Evolutionary conservation across 1,140 invertebrate species (phyloP), one percentile per base, ranked within the genome.

Genomic region (Cylas formicarius): DNA sequence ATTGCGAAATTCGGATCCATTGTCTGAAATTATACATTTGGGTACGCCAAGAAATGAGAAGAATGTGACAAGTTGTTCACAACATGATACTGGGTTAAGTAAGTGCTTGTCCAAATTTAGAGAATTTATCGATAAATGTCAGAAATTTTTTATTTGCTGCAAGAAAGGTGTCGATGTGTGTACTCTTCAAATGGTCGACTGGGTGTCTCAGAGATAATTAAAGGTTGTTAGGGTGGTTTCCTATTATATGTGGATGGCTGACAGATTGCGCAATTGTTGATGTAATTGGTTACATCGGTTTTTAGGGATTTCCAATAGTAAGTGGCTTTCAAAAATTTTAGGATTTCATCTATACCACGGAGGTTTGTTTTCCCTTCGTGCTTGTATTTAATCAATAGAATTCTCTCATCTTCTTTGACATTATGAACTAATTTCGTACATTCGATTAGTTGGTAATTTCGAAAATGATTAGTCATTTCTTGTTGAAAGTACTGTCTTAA

Each of bases 1-100:
- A 33, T 59, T 57, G 26, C 50, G 43, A 44, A 60, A 60, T 48
- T 58, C 54, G 2, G 20, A 29, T 6, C 50, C 55, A 14, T 53
- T 52, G 31, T 60, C 56, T 2, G 42, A 24, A n/a, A 37, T 41
- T 27, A 52, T 52, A 41, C 46, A 22, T 45, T 50, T 29, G 7
- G 53, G 53, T 27, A 56, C 23, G 9, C 47, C 50, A 19, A 40
- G 43, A 42, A 38, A 41, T 28, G 33, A 32, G 33, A 56, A 55
- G 27, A 24, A 55, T 50, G 23, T 42, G 17, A 53, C 37, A 35
- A 55, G 28, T n/a, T 34, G 28, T 24, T 53, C 44, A 26, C n/a
- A n/a, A n/a, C n/a, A n/a, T n/a, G n/a, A 19, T 3, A n/a, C n/a
- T n/a, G n/a, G n/a, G n/a, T n/a, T 39, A 42, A 28, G 19, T 18